Percentiles rank a stretch among this genome's conserved stretches.
Evolutionary conservation across 53 echinoderm and acorn worm species (phyloP).

Genomic region (Arbacia lixula): DNA sequence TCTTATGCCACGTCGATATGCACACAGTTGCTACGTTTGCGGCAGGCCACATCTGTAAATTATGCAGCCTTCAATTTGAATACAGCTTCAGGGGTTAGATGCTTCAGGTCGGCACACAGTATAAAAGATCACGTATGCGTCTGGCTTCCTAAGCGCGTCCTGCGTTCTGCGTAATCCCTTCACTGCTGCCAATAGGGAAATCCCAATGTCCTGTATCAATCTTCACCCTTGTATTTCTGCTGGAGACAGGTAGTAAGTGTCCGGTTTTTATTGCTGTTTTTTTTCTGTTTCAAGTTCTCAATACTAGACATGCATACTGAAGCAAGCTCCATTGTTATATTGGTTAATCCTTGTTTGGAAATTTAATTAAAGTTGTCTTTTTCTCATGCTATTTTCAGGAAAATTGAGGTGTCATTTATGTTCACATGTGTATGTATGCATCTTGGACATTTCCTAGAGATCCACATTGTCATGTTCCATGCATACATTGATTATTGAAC

Average conservation of each 20-base stretch:
- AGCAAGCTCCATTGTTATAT: no score
- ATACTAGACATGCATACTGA: no score
- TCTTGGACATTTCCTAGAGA: no score
- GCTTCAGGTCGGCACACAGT: constrained; percentile 21
- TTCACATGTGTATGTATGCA: no score
- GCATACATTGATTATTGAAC: no score
- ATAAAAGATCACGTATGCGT: constrained; percentile 59
- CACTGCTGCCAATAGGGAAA: constrained; percentile 34
- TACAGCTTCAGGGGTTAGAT: constrained; percentile 44
- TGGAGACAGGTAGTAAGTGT: constrained; percentile 51
- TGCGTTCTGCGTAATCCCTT: constrained; percentile 35
- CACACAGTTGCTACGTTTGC: constrained; percentile 42
- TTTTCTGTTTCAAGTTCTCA: no score
- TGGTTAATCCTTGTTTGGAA: no score
- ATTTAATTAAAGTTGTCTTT: no score
- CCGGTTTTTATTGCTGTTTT: constrained; percentile 35
- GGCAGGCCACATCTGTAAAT: constrained; percentile 10
- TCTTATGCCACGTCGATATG: constrained; percentile 11
- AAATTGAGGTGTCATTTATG: no score
- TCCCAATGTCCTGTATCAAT: constrained; percentile 21
- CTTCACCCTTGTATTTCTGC: constrained; percentile 40
- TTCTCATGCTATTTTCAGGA: no score
- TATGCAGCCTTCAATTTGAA: constrained; percentile 25
- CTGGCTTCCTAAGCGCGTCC: constrained; percentile 52
- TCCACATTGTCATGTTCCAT: no score